Percentiles rank a stretch among this genome's conserved stretches.
phyloP scores from a whole-genome alignment of 2,113 vertebrate genomes.

The Poicephalus gulielmi region DNA sequence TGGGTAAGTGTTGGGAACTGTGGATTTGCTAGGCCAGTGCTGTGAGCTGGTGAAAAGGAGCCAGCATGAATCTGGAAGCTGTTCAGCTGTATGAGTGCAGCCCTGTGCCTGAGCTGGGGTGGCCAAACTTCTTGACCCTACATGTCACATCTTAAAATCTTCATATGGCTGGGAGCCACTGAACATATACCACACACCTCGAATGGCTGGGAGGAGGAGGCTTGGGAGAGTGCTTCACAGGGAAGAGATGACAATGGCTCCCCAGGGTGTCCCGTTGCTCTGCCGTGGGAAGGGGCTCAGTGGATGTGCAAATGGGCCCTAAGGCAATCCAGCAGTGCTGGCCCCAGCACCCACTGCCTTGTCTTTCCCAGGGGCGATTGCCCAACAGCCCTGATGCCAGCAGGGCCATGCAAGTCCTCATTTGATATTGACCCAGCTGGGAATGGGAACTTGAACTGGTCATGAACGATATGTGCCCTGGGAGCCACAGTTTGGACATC shows the following conservation, averaged over 20 bases:
- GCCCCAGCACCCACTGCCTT: neutral
- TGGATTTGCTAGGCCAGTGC: neutral
- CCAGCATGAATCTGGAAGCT: neutral
- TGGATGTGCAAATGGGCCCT: neutral
- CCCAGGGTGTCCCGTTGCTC: neutral
- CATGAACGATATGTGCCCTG: rapidly evolving
- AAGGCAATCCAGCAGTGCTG: neutral
- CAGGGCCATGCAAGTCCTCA: neutral
- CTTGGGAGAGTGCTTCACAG: neutral
- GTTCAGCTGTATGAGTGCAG: neutral
- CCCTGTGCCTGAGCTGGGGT: neutral
- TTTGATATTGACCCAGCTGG: neutral
- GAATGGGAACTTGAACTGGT: neutral
- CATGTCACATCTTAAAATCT: neutral
- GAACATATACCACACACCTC: neutral
- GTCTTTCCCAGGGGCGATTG: neutral
- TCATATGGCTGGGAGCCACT: neutral
- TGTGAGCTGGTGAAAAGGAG: neutral
- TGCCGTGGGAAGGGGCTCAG: neutral
- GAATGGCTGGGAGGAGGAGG: neutral
- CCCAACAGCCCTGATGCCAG: neutral
- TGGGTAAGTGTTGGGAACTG: neutral
- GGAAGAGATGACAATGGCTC: constrained; percentile 2
- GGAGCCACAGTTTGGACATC: neutral
- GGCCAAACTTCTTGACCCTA: constrained; percentile 4